A percentile compares a stretch with the other conserved stretches of the same genome.
Conservation (phyloP, 2,797 vertebrate species). For the Notolepis coatsorum region DNA sequence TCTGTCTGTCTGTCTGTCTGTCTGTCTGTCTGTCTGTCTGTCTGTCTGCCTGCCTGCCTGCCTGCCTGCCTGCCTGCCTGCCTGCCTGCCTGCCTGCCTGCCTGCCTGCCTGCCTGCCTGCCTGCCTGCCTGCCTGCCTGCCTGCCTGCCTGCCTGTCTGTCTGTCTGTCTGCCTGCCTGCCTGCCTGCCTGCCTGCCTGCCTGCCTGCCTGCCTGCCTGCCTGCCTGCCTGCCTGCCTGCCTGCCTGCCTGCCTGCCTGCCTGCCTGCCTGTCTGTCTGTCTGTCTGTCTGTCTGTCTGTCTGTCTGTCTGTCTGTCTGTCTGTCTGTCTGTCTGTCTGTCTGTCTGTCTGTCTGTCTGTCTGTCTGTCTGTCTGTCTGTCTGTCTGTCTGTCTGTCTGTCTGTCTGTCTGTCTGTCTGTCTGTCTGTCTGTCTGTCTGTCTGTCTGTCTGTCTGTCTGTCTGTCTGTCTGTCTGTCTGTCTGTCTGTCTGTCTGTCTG, state of each 20-base stretch:
- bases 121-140: constrained; percentile 61
- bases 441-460: constrained; percentile 20
- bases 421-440: constrained; percentile 55
- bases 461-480: constrained; percentile 63
- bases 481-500: neutral
- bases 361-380: constrained; percentile 43
- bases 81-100: constrained; percentile 50
- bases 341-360: constrained; percentile 47
- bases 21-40: constrained; percentile 49
- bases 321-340: constrained; percentile 23
- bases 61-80: constrained; percentile 40
- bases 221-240: constrained; percentile 16
- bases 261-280: constrained; percentile 17
- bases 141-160: constrained; percentile 1
- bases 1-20: constrained; percentile 45
- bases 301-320: constrained; percentile 55
- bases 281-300: constrained; percentile 58
- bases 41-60: constrained; percentile 47
- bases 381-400: constrained; percentile 53
- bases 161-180: constrained; percentile 61
- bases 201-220: constrained; percentile 45
- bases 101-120: constrained; percentile 18
- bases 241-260: constrained; percentile 63
- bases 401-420: constrained; percentile 35
- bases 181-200: constrained; percentile 39